Evolutionary conservation across 1,140 invertebrate species (phyloP).

Genomic region (Anadara kagoshimensis): DNA sequence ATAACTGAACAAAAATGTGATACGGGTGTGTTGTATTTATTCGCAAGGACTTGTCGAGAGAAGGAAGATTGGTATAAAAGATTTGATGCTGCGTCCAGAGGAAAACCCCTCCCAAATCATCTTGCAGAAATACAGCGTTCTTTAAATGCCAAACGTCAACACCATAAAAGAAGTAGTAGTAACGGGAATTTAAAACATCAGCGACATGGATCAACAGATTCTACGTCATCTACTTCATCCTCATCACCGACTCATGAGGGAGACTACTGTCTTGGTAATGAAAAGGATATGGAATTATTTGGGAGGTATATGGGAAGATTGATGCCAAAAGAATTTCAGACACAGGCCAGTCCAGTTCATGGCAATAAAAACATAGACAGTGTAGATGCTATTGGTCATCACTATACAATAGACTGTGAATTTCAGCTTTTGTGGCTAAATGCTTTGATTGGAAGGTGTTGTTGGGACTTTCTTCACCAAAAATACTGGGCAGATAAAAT

Average conservation of each 20-base stretch:
- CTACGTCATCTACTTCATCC: constrained; percentile 42
- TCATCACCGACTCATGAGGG: constrained; percentile 33
- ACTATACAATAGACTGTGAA: constrained; percentile 52
- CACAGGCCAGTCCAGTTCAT: constrained; percentile 16
- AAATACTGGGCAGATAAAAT: constrained; percentile 78
- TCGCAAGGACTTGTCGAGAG: constrained; percentile 87
- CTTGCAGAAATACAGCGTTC: constrained; percentile 55
- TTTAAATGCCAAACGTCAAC: constrained; percentile 28
- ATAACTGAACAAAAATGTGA: constrained; percentile 62
- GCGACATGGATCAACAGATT: constrained; percentile 63
- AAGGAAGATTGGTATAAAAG: constrained; percentile 90
- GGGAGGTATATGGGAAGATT: constrained; percentile 64
- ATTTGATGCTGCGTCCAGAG: constrained; percentile 62
- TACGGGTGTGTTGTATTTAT: constrained; percentile 78
- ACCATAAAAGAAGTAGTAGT: constrained; percentile 3
- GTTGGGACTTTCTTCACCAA: constrained; percentile 86
- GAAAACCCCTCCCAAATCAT: constrained; percentile 58
- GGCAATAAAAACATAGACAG: constrained; percentile 2
- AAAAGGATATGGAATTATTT: constrained; percentile 48
- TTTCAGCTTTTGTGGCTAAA: constrained; percentile 81
- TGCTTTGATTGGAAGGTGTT: constrained; percentile 82
- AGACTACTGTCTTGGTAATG: constrained; percentile 3
- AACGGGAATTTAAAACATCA: constrained; percentile 41
- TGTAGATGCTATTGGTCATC: constrained; percentile 1
- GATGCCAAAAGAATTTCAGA: constrained; percentile 55